Evolutionary conservation across 2,113 vertebrate genomes (phyloP).

Genomic region (Junco hyemalis): DNA sequence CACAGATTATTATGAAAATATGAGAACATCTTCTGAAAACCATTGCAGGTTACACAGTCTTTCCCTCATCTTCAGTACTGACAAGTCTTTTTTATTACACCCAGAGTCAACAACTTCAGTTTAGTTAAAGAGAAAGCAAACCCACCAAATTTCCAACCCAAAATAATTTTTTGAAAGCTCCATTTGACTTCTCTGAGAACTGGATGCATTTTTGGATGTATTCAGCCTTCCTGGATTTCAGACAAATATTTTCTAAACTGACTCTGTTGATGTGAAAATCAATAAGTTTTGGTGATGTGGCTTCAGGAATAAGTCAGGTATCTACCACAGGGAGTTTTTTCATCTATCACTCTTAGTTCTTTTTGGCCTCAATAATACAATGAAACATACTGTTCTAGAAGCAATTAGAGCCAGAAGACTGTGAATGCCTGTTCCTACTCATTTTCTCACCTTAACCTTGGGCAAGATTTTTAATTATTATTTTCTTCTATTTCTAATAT

Average conservation of each 20-base stretch:
- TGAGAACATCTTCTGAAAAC: background rate
- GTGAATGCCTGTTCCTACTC: background rate
- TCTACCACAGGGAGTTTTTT: background rate
- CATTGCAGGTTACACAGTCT: background rate
- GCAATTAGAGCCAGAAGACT: background rate
- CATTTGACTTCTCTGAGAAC: background rate
- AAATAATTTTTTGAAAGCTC: background rate
- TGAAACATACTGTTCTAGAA: background rate
- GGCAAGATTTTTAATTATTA: background rate
- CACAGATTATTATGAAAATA: background rate
- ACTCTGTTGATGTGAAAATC: background rate
- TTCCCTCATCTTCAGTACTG: background rate
- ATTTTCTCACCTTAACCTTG: background rate
- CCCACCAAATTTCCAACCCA: background rate
- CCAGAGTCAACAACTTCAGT: background rate
- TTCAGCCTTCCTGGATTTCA: background rate
- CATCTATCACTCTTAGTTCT: background rate
- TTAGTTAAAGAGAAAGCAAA: background rate
- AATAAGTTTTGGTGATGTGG: background rate
- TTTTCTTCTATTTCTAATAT: background rate
- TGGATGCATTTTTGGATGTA: background rate
- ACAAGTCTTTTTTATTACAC: background rate
- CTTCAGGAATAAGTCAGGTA: background rate
- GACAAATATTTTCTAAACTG: background rate
- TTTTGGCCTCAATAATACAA: background rate